A percentile compares a stretch with the other conserved stretches of the same genome.
These are phyloP conservation scores for Poecilia wingei DNA, from an alignment of 2,797 vertebrate genomes.

Conservation along the genomic window DNA sequence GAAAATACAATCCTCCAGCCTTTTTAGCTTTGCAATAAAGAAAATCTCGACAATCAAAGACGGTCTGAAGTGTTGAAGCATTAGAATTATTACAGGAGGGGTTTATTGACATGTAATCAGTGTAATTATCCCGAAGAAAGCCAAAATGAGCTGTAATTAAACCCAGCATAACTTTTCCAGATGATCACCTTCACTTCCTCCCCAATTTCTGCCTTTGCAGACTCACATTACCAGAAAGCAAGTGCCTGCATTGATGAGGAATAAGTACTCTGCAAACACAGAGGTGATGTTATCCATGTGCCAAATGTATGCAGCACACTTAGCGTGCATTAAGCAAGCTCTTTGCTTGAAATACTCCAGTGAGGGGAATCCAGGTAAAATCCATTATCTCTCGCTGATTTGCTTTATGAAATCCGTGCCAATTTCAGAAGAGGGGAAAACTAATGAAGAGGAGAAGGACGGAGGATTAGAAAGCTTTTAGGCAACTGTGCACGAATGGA, in stretches of 20 bases:
- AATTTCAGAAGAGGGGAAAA: constrained; percentile 28
- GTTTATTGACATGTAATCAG: constrained; percentile 61
- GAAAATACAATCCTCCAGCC: constrained; percentile 15
- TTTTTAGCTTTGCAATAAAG: constrained; percentile 20
- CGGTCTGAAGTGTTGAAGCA: constrained; percentile 17
- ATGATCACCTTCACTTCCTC: constrained; percentile 49
- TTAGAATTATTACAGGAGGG: constrained; percentile 47
- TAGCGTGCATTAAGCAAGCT: constrained; percentile 35
- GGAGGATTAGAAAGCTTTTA: constrained; percentile 28
- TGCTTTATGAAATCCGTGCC: constrained; percentile 42
- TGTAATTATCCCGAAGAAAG: constrained; percentile 63
- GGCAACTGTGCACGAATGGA: constrained; percentile 15
- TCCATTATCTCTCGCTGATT: constrained; percentile 43
- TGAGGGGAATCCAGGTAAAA: constrained; percentile 53
- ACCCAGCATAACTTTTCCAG: constrained; percentile 51
- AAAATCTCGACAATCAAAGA: constrained; percentile 29
- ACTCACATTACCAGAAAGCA: constrained; percentile 31
- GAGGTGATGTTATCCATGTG: constrained; percentile 11
- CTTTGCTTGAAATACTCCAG: constrained; percentile 30
- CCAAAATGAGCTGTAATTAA: constrained; percentile 50
- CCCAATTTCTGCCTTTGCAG: constrained; percentile 31
- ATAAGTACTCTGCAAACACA: constrained; percentile 38
- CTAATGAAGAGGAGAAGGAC: constrained; percentile 17
- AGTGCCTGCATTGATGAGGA: constrained; percentile 39
- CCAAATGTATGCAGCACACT: constrained; percentile 26